Evolutionary conservation across 2,797 vertebrate species (phyloP), one percentile per base, ranked within the genome.

Genomic region (Lagocephalus sceleratus): DNA sequence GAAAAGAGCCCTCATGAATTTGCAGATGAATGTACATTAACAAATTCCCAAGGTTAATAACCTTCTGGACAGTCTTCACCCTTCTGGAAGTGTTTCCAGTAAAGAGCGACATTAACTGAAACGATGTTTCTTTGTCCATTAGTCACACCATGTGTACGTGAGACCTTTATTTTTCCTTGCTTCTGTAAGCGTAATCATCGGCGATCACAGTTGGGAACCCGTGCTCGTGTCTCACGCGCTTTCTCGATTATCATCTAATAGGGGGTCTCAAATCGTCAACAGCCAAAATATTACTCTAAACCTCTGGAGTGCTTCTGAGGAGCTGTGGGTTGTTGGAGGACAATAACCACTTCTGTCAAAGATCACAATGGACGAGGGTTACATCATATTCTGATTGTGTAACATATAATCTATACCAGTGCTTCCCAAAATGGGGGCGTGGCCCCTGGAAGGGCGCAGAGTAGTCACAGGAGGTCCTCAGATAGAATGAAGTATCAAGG

Each of bases 11-110:
- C 35, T 66, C 26, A 62, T 60, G 20, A 57, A 50, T 52, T 57
- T 53, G 45, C 29, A 60, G 47, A 79, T 72, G 38, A 68, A 60
- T 49, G 53, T 40, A 50, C 63, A 60, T 68, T 54, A 60, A 44
- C 3, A 59, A 48, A 57, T 54, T 64, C 23, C 17, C 60, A 70
- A 59, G 60, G 63, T 70, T 58, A 66, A 52, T 57, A 66, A 66
- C 54, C 54, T 52, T 45, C 9, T 58, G 42, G 59, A 56, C 2
- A 51, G 32, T 52, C 7, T 45, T 59, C 46, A 43, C 5, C 20
- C 8, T 43, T 20, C 17, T 43, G 20, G 20, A 44, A 66, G 17
- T 20, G 42, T 48, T 47, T 57, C 51, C 6, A 35, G 51, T n/a
- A 42, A 7, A 2, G 19, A 44, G 12, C 19, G 1, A 44, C 20